Evolutionary conservation across 2,113 vertebrate genomes (phyloP).

Genomic region (Eolophus roseicapilla): DNA sequence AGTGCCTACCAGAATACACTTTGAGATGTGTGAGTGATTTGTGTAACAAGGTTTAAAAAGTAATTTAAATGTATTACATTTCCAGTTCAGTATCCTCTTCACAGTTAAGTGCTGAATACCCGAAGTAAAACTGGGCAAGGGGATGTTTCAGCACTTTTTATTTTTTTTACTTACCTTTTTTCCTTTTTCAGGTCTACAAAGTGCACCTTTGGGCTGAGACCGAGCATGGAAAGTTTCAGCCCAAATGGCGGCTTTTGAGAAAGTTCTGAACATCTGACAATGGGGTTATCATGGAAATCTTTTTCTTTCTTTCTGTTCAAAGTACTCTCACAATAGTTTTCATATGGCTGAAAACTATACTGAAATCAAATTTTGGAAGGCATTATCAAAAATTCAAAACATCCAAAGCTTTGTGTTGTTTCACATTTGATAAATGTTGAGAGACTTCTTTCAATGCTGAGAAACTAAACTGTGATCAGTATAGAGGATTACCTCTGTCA

Average conservation of each 20-base stretch:
- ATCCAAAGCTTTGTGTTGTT: not conserved
- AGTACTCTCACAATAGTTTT: constrained; percentile 60
- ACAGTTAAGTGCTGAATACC: constrained; percentile 62
- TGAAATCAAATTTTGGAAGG: constrained; percentile 57
- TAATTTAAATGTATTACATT: constrained; percentile 33
- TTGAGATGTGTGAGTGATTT: not conserved
- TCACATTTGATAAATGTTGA: not conserved
- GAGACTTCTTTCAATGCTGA: not conserved
- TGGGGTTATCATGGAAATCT: constrained; percentile 68
- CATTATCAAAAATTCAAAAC: constrained; percentile 48
- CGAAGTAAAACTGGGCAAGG: constrained; percentile 51
- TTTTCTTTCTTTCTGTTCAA: constrained; percentile 63
- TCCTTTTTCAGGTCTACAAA: constrained; percentile 72
- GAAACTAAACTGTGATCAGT: not conserved
- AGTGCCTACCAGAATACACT: not conserved
- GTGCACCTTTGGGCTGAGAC: constrained; percentile 71
- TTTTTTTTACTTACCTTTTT: constrained; percentile 72
- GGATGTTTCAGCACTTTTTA: constrained; percentile 62
- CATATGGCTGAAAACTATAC: constrained; percentile 58
- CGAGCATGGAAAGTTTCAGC: constrained; percentile 71
- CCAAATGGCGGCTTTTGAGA: constrained; percentile 71
- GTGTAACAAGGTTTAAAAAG: not conserved
- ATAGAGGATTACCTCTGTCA: not conserved
- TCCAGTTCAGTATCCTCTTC: constrained; percentile 33
- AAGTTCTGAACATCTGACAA: constrained; percentile 72